phyloP scores from a whole-genome alignment of 2,888 invertebrate genomes.

The Agrochola lychnidis region DNA sequence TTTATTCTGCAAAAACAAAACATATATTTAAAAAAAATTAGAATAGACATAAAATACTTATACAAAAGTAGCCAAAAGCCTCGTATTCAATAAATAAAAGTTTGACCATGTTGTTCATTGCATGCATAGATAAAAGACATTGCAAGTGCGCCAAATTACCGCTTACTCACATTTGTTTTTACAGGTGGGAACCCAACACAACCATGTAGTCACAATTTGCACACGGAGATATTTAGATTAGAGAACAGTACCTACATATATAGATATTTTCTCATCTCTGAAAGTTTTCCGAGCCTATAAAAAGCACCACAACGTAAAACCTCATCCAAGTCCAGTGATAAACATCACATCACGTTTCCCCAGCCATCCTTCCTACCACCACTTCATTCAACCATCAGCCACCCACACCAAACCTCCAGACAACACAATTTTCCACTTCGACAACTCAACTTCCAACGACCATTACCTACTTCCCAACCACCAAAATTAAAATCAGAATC shows the following conservation, averaged over 20 bases:
- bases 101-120: too few species aligned
- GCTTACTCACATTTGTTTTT: neutral
- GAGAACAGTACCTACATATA: neutral
- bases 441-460: neutral
- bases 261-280: neutral
- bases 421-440: neutral
- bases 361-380: neutral
- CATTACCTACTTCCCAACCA: neutral
- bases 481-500: neutral
- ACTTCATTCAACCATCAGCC: neutral
- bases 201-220: neutral
- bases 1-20: too few species aligned
- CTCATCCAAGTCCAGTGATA: neutral
- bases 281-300: neutral
- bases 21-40: too few species aligned
- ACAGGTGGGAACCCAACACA: neutral
- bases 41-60: too few species aligned
- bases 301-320: neutral
- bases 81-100: too few species aligned
- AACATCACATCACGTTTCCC: neutral
- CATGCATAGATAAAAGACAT: neutral
- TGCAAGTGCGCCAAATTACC: neutral
- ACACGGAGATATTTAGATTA: neutral
- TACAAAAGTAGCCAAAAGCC: too few species aligned
- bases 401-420: too few species aligned